These are phyloP conservation scores for Dendrolimus punctatus DNA, from an alignment of 1,140 invertebrate species.

Conservation along the genomic window DNA sequence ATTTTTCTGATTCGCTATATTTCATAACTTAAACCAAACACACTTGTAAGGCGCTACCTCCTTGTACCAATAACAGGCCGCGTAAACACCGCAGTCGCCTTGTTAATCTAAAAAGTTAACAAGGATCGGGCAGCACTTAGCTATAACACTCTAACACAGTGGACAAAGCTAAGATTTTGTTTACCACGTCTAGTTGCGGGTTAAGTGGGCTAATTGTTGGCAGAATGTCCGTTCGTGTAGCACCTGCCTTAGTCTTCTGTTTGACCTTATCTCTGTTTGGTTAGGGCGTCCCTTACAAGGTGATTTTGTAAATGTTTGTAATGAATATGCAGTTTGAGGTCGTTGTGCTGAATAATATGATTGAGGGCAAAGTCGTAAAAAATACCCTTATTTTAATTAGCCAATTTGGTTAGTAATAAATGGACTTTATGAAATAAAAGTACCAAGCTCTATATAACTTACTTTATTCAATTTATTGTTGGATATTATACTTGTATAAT, in stretches of 20 bases:
- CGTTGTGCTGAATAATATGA: too few species aligned
- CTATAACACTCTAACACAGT: slow-evolving; percentile 37
- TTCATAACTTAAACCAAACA: slow-evolving; percentile 13
- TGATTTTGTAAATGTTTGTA: too few species aligned
- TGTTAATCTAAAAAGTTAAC: slow-evolving; percentile 65
- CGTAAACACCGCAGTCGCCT: slow-evolving; percentile 48
- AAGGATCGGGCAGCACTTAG: slow-evolving; percentile 63
- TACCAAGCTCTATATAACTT: too few species aligned
- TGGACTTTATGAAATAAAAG: too few species aligned
- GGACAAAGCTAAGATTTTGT: slow-evolving; percentile 55
- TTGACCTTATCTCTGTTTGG: not conserved
- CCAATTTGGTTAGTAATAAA: too few species aligned
- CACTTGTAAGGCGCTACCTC: slow-evolving; percentile 34
- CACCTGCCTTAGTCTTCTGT: slow-evolving; percentile 23
- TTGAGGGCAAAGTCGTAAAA: too few species aligned
- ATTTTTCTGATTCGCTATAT: slow-evolving; percentile 1
- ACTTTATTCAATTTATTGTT: too few species aligned
- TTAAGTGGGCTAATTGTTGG: slow-evolving; percentile 56
- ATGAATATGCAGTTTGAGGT: too few species aligned
- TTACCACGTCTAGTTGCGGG: slow-evolving; percentile 58
- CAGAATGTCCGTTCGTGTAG: slow-evolving; percentile 38
- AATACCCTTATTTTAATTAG: too few species aligned
- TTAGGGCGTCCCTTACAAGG: not conserved
- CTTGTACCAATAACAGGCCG: slow-evolving; percentile 40
- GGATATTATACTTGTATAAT: too few species aligned